Conservation (phyloP, 1,140 invertebrate genomes). For the Nomia melanderi region DNA sequence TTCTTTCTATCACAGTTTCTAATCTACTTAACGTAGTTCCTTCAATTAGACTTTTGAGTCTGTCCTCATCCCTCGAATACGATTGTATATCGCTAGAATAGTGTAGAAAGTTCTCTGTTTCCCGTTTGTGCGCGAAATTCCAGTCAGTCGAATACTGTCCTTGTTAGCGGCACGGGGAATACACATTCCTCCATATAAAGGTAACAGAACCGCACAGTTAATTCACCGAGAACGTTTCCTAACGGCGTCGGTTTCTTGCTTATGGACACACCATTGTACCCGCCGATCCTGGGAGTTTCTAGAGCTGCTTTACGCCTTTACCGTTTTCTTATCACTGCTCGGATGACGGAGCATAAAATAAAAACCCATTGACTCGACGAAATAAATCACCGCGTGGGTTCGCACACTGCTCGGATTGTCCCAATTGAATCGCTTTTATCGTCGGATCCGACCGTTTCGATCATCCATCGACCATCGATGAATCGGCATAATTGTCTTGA, state of each 20-base stretch:
- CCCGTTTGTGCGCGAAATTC: too few species aligned
- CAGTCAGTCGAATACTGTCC: too few species aligned
- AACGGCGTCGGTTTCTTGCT: conserved; percentile 67
- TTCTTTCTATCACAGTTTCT: too few species aligned
- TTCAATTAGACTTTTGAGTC: too few species aligned
- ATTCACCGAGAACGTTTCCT: conserved; percentile 72
- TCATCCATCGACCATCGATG: not conserved
- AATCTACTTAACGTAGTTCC: too few species aligned
- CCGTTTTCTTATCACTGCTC: conserved; percentile 43
- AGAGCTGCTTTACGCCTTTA: conserved; percentile 4
- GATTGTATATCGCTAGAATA: too few species aligned
- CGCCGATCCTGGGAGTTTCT: conserved; percentile 25
- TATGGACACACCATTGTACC: conserved; percentile 20
- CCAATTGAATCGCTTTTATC: not conserved
- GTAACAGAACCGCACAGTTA: conserved; percentile 71
- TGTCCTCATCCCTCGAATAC: too few species aligned
- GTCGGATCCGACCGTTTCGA: not conserved
- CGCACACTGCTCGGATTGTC: not conserved
- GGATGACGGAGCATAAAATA: not conserved
- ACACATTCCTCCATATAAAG: conserved; percentile 46
- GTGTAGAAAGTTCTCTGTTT: too few species aligned
- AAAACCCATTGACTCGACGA: not conserved
- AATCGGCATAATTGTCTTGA: not conserved
- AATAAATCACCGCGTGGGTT: not conserved
- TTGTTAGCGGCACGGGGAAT: not conserved